These are phyloP conservation scores for Geodia barretti DNA, from an alignment of 37 sponge, comb jelly and placozoan genomes.

Conservation along the genomic window DNA sequence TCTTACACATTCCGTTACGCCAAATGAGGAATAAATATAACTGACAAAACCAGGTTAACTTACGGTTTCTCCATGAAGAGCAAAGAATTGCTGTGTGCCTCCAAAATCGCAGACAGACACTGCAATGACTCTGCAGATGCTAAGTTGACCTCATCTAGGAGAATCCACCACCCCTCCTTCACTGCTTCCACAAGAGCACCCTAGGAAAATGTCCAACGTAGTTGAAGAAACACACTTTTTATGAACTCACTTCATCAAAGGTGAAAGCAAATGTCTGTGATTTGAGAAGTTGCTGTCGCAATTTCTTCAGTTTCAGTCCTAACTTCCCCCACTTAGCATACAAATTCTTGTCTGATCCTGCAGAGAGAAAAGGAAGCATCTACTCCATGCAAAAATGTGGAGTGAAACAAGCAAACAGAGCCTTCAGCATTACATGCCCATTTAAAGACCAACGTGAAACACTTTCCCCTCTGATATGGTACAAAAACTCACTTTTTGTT, in stretches of 20 bases:
- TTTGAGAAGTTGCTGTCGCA: conserved; percentile 49
- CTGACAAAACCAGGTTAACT: too few species aligned
- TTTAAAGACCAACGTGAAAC: too few species aligned
- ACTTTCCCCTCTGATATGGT: too few species aligned
- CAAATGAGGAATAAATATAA: background rate
- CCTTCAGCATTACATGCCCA: too few species aligned
- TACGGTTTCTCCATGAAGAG: conserved; percentile 79
- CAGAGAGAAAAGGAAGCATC: too few species aligned
- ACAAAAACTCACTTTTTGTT: conserved; percentile 15
- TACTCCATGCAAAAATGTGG: too few species aligned
- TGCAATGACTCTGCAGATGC: conserved; percentile 93
- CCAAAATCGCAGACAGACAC: conserved; percentile 87
- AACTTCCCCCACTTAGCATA: conserved; percentile 58
- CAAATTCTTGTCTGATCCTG: background rate
- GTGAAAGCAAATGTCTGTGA: conserved; percentile 66
- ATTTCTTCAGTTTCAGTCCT: conserved; percentile 10
- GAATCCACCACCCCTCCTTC: conserved; percentile 87
- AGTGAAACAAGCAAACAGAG: too few species aligned
- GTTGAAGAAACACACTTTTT: conserved; percentile 6
- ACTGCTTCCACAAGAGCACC: conserved; percentile 91
- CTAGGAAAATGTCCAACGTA: conserved; percentile 54
- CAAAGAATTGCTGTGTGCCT: conserved; percentile 66
- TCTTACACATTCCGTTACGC: background rate
- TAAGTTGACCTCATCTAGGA: conserved; percentile 98
- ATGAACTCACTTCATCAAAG: conserved; percentile 76